These are phyloP conservation scores for Notothenia rossii DNA, from an alignment of 2,113 vertebrate species.

Conservation along the genomic window DNA sequence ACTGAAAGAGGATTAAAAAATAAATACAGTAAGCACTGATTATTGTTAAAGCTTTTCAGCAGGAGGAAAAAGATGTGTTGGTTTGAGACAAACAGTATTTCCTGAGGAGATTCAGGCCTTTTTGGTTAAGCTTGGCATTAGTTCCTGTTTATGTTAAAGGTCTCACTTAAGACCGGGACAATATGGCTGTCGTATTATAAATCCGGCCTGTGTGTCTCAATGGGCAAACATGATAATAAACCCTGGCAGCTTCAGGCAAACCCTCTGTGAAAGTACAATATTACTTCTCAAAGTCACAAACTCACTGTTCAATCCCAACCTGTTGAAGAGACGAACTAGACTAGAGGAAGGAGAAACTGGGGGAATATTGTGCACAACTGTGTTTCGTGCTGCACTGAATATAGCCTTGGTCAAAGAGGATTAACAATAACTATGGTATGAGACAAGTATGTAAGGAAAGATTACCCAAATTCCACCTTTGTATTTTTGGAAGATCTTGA, in stretches of 20 bases:
- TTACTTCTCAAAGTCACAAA: background rate
- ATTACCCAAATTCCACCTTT: background rate
- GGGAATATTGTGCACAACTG: background rate
- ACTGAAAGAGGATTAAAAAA: constrained; percentile 45
- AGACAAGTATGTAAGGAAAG: background rate
- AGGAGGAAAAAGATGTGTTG: constrained; percentile 22
- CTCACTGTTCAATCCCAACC: background rate
- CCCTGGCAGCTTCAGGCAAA: constrained; percentile 36
- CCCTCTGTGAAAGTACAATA: background rate
- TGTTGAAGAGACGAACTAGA: background rate
- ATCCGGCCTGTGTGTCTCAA: constrained; percentile 1
- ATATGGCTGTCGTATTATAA: constrained; percentile 20
- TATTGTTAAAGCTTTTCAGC: constrained; percentile 45
- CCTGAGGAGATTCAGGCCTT: background rate
- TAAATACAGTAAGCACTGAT: constrained; percentile 50
- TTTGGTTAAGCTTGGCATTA: constrained; percentile 23
- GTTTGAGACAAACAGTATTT: constrained; percentile 5
- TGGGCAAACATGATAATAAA: constrained; percentile 30
- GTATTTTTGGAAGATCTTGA: background rate
- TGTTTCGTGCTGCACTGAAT: too few species aligned
- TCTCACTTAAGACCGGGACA: constrained; percentile 14
- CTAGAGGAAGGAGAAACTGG: background rate
- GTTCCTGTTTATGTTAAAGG: constrained; percentile 1
- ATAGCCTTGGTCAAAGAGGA: background rate
- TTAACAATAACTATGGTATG: background rate